Base-by-base conservation (phyloP, 2,113 vertebrate species). In the Plotosus lineatus region DNA sequence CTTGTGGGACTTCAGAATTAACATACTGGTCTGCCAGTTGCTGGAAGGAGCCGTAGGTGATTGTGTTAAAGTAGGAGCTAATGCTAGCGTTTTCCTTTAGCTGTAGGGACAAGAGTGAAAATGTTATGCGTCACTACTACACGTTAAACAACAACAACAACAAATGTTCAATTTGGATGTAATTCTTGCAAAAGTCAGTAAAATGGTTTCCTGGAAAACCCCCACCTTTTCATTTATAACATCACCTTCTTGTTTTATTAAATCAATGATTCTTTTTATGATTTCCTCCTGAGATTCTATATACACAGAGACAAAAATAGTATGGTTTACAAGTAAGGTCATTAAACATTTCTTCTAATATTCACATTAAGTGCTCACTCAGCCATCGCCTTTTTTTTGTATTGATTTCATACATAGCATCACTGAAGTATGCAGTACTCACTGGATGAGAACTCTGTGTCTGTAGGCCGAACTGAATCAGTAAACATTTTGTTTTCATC, bases 31-130 rank as follows among this genome's bases (percentile, higher is more conserved):
- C 94, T 0, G 92, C 94, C 87, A 99, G 58, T 86, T 85, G 90
- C 89, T 92, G 92, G 91, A 98, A 96, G 83, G 93, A 93, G 33
- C 90, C 85, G 3, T 97, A 96, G 0, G 94, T 90, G 84, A 97
- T 89, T 65, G 88, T 50, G 0, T 91, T 88, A 85, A 96, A 94
- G 86, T 93, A 95, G 0, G 1, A 82, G 77, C 5, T 89, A 10
- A 97, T 86, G 33, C 79, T 86, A 0, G 88, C 82, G 0, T 95
- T 93, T 42, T 94, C 90, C 80, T 89, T 91, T 75, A 98, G 88
- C 97, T 99, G 88, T 0, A 84, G 68, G 0, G 83, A 31, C 75
- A 50, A 74, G 1, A n/a, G 38, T 48, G 19, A 82, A 79, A 53
- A 53, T 28, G 44, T 38, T 58, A 40, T 23, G 28, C 21, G 44